Conservation (phyloP, 2,797 vertebrate species). For the Margarornis squamiger region DNA sequence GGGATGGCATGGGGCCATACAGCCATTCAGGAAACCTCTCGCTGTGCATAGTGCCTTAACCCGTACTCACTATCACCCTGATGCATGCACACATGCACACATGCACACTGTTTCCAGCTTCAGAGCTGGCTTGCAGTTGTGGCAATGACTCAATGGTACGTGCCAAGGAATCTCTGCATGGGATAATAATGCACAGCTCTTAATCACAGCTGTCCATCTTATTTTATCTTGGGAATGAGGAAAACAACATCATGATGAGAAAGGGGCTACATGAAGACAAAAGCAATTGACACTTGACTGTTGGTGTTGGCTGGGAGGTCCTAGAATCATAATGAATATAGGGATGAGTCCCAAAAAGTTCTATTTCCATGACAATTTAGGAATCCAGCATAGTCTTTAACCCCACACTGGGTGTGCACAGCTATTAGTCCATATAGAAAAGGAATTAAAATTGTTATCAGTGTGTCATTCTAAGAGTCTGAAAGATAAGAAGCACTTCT, state of each 20-base stretch:
- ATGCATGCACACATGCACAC: accelerated
- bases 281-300: not conserved
- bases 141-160: accelerated
- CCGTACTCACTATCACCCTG: not conserved
- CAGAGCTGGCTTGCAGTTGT: not conserved
- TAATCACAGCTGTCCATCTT: not conserved
- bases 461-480: not conserved
- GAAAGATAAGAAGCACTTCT: not conserved
- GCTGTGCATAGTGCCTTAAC: not conserved
- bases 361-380: not conserved
- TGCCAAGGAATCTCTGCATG: not conserved
- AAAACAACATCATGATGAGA: not conserved
- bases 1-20: accelerated
- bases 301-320: not conserved
- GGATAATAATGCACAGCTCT: not conserved
- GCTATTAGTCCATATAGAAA: not conserved
- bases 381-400: not conserved
- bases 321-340: not conserved
- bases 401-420: accelerated
- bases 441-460: not conserved
- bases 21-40: not conserved
- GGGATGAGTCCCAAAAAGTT: not conserved
- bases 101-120: accelerated
- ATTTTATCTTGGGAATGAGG: not conserved
- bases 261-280: not conserved